Percentiles rank a stretch among this genome's conserved stretches.
phyloP scores from a whole-genome alignment of 1,140 invertebrate genomes.

The Lepidotrigona ventralis region DNA sequence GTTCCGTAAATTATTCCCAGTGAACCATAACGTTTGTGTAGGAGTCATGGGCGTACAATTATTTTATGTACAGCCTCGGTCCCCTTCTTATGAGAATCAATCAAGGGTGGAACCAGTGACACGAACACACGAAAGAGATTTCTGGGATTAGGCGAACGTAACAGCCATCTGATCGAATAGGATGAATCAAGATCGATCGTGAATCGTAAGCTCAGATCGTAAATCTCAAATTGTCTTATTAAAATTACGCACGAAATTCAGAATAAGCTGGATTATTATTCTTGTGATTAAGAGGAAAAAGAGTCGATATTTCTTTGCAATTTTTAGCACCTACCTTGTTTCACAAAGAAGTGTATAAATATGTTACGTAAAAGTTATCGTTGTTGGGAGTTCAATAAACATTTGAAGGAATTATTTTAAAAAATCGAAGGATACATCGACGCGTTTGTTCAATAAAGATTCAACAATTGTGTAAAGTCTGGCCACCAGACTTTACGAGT shows the following conservation, averaged over 20 bases:
- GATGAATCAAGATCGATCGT: conserved; percentile 29
- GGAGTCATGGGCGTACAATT: conserved; percentile 21
- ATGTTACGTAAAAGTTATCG: not conserved
- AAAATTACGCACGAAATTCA: not conserved
- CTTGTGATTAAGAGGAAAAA: not conserved
- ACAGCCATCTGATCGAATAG: conserved; percentile 52
- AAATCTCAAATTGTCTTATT: conserved; percentile 8
- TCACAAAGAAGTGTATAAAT: not conserved
- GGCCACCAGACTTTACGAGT: conserved; percentile 49
- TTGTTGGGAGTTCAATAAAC: not conserved
- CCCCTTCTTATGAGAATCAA: conserved; percentile 46
- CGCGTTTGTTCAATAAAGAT: conserved; percentile 2
- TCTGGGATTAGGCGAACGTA: conserved; percentile 56
- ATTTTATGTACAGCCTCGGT: conserved; percentile 37
- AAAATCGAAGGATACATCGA: not conserved
- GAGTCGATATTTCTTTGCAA: no score
- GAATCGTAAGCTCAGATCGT: conserved; percentile 21
- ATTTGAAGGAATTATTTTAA: not conserved
- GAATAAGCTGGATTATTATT: not conserved
- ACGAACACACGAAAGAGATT: conserved; percentile 49
- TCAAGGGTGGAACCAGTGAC: conserved; percentile 30
- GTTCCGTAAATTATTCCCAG: conserved; percentile 8
- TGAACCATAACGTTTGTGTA: conserved; percentile 3
- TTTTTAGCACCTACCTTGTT: not conserved
- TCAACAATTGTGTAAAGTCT: conserved; percentile 68